Percentiles rank a stretch among this genome's conserved stretches.
Evolutionary conservation across 2,888 invertebrate genomes (phyloP).

Genomic region (Drosophila testacea): DNA sequence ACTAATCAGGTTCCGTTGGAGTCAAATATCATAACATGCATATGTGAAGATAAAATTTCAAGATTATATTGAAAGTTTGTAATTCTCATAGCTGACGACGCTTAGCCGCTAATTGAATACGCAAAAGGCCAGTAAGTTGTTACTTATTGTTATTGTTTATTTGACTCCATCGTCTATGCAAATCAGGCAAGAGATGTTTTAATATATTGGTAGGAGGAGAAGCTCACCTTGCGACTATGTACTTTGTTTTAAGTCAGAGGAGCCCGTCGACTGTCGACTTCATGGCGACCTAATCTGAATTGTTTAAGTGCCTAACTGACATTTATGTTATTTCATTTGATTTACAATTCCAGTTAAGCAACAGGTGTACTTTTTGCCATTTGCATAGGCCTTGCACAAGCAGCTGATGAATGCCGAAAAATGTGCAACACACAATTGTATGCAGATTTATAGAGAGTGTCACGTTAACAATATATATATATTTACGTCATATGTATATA

Average conservation of each 20-base stretch:
- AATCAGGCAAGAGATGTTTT: conserved; percentile 46
- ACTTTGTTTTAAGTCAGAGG: conserved; percentile 27
- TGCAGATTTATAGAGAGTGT: conserved; percentile 22
- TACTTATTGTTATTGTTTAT: conserved; percentile 30
- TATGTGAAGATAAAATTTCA: background rate
- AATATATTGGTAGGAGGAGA: conserved; percentile 40
- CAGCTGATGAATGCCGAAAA: conserved; percentile 8
- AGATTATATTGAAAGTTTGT: conserved; percentile 3
- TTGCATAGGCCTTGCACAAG: conserved; percentile 3
- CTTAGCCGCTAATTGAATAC: conserved; percentile 38
- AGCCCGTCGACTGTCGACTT: conserved; percentile 5
- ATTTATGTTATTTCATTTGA: conserved; percentile 20
- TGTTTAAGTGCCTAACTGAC: conserved; percentile 19
- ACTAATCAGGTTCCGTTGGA: conserved; percentile 41
- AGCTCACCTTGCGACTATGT: conserved; percentile 23
- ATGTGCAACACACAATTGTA: conserved; percentile 1
- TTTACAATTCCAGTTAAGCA: conserved; percentile 33
- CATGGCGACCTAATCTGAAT: background rate
- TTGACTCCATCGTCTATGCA: conserved; percentile 58
- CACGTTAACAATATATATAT: background rate
- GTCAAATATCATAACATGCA: background rate
- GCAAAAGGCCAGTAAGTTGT: conserved; percentile 20
- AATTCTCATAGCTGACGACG: conserved; percentile 1
- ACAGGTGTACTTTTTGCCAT: conserved; percentile 50
- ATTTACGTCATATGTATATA: conserved; percentile 9